Percentiles rank a stretch among this genome's conserved stretches.
phyloP scores from a whole-genome alignment of 2,888 invertebrate genomes.

The Eilema griseolum region DNA sequence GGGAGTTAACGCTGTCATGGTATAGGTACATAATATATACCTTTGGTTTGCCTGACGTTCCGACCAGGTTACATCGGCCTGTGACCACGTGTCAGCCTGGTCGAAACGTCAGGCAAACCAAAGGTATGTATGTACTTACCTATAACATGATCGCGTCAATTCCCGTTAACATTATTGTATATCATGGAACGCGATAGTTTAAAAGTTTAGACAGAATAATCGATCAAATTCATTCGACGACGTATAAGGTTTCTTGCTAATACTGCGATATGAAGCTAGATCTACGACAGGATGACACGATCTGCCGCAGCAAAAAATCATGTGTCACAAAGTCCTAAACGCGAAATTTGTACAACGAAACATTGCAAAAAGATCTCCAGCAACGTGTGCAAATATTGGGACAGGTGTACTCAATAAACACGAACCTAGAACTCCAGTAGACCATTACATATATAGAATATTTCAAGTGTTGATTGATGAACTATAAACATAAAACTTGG shows the following conservation, averaged over 20 bases:
- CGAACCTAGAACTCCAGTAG: slow-evolving; percentile 13
- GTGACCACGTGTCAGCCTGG: too few species aligned
- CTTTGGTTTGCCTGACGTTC: too few species aligned
- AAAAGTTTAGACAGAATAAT: too few species aligned
- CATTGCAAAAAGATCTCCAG: neutral
- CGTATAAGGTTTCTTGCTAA: neutral
- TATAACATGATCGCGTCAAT: too few species aligned
- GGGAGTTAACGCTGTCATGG: too few species aligned
- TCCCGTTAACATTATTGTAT: too few species aligned
- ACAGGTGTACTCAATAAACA: slow-evolving; percentile 12
- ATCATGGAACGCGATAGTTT: too few species aligned
- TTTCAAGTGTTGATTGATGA: slow-evolving; percentile 10
- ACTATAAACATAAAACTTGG: slow-evolving; percentile 7
- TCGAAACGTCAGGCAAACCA: too few species aligned
- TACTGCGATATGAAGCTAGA: neutral
- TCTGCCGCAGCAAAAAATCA: neutral
- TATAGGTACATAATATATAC: too few species aligned
- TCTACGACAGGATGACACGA: neutral
- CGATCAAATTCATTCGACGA: neutral
- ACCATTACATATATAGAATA: slow-evolving; percentile 7
- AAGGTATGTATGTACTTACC: too few species aligned
- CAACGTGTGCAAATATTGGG: slow-evolving; percentile 16
- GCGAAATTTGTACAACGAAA: neutral
- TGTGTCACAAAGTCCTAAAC: neutral
- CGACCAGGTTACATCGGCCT: too few species aligned